phyloP scores from a whole-genome alignment of 2,113 vertebrate genomes.

The Ptilorrhoa leucosticta region DNA sequence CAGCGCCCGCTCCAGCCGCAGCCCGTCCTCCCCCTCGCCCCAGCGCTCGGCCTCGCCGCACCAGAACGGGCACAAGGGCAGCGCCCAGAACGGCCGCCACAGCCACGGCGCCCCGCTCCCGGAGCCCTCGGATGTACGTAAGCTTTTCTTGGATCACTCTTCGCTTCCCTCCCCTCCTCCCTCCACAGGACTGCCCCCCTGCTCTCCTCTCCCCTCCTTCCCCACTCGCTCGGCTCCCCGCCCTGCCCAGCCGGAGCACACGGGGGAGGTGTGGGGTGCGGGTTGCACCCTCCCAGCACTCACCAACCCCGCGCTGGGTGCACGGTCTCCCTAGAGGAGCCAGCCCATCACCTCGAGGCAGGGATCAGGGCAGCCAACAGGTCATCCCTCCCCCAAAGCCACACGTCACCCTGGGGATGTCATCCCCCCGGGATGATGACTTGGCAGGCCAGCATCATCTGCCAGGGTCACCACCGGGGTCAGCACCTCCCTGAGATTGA shows the following conservation, averaged over 20 bases:
- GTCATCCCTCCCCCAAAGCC: not conserved
- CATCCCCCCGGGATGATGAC: not conserved
- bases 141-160: conserved; percentile 72
- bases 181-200: not conserved
- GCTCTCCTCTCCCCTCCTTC: not conserved
- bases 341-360: not conserved
- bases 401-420: rapidly evolving
- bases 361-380: not conserved
- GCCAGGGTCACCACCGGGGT: not conserved
- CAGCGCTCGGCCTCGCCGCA: conserved; percentile 78
- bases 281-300: not conserved
- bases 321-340: not conserved
- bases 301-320: not conserved
- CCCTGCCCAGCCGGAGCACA: not conserved
- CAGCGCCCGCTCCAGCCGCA: conserved; percentile 77
- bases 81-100: conserved; percentile 84
- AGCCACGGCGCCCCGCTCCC: conserved; percentile 72
- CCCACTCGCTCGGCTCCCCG: not conserved
- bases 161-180: conserved; percentile 36
- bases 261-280: not conserved
- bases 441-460: not conserved
- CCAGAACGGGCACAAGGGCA: conserved; percentile 90
- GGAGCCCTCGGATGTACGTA: conserved; percentile 92
- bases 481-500: not conserved
- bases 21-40: conserved; percentile 76